Evolutionary conservation across 2,888 invertebrate species (phyloP).

Genomic region (Colletes collaris): DNA sequence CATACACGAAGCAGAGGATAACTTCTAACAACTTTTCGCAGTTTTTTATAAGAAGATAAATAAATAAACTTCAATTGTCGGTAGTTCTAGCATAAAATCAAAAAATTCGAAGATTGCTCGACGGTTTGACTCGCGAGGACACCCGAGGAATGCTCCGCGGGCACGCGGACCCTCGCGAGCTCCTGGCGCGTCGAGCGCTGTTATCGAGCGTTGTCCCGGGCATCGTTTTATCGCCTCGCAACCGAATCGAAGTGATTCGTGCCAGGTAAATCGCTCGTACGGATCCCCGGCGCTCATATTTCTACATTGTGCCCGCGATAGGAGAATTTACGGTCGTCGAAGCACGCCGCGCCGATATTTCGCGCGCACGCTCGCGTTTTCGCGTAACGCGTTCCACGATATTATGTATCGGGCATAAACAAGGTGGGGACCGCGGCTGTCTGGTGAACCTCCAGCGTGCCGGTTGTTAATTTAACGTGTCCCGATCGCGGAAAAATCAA

Average conservation of each 20-base stretch:
- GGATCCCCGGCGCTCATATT: slow-evolving; percentile 1
- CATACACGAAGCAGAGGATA: no score
- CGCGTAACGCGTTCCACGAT: slow-evolving; percentile 10
- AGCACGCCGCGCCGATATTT: slow-evolving; percentile 26
- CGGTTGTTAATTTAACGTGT: slow-evolving; percentile 43
- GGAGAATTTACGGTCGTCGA: slow-evolving; percentile 40
- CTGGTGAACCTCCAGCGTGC: slow-evolving; percentile 20
- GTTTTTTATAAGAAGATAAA: no score
- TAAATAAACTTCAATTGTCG: no score
- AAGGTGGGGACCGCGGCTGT: slow-evolving; percentile 23
- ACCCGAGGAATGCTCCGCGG: no score
- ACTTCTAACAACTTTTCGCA: no score
- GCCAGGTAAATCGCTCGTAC: slow-evolving; percentile 7
- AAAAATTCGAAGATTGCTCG: no score
- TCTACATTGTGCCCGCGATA: slow-evolving; percentile 29
- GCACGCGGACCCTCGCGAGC: no score
- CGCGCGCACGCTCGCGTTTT: slow-evolving; percentile 9
- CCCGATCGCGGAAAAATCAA: slow-evolving; percentile 48
- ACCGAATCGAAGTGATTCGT: slow-evolving; percentile 27
- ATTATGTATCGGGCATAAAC: slow-evolving; percentile 34
- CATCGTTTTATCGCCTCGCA: not conserved
- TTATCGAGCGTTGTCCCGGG: no score
- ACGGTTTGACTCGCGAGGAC: no score
- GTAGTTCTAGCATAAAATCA: no score
- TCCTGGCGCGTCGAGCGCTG: no score